Evolutionary conservation across 2,113 vertebrate genomes (phyloP).

Genomic region (Rhea americana): DNA sequence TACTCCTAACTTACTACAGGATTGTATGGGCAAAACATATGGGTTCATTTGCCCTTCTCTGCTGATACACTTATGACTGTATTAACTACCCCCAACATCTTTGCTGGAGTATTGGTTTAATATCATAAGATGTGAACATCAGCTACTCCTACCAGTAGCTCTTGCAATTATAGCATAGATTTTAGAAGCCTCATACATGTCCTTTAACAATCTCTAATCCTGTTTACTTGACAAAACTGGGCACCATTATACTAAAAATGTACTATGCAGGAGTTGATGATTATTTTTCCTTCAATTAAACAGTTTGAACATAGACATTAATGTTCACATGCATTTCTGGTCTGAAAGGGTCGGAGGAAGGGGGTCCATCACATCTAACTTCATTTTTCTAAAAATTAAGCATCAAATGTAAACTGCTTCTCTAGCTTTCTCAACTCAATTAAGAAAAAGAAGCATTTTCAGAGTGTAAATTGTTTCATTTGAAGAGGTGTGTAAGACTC

Average conservation of each 20-base stretch:
- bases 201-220: not conserved
- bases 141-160: not conserved
- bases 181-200: not conserved
- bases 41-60: not conserved
- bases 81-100: not conserved
- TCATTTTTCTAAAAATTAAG: not conserved
- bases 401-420: not conserved
- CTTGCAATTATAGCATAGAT: not conserved
- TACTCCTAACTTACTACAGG: not conserved
- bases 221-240: not conserved
- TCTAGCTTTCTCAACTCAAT: not conserved
- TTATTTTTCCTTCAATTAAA: not conserved
- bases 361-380: not conserved
- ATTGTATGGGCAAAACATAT: not conserved
- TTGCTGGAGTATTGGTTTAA: not conserved
- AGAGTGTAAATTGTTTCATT: not conserved
- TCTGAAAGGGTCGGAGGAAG: fast-evolving
- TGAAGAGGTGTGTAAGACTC: not conserved
- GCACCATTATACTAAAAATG: not conserved
- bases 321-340: not conserved
- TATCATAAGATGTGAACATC: not conserved
- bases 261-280: not conserved
- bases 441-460: not conserved
- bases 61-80: not conserved
- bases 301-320: not conserved